phyloP scores from a whole-genome alignment of 2,797 vertebrate species.

The Hydrophis major region DNA sequence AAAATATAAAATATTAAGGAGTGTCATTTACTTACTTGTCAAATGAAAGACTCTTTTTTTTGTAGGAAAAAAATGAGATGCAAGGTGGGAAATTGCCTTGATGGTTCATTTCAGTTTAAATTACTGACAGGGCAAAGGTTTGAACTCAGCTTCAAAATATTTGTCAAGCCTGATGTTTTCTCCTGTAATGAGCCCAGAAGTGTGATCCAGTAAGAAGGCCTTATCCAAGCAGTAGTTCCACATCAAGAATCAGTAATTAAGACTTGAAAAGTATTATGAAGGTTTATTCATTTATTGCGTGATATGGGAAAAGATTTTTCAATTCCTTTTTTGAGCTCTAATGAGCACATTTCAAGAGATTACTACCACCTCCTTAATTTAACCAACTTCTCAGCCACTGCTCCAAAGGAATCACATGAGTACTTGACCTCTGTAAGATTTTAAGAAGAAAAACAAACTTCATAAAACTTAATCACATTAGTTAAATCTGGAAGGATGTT shows the following conservation, averaged over 20 bases:
- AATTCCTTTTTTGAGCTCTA: conserved; percentile 61
- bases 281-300: conserved; percentile 51
- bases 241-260: conserved; percentile 49
- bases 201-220: conserved; percentile 22
- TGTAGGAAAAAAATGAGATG: background rate
- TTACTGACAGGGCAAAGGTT: conserved; percentile 46
- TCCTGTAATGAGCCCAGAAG: conserved; percentile 18
- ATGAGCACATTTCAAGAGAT: conserved; percentile 70
- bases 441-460: conserved; percentile 90
- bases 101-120: conserved; percentile 38
- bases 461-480: conserved; percentile 94
- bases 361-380: conserved; percentile 63
- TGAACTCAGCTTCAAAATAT: conserved; percentile 53
- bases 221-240: conserved; percentile 39
- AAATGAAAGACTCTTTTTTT: background rate
- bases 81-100: background rate
- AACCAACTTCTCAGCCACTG: conserved; percentile 59
- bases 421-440: conserved; percentile 84
- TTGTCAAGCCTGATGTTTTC: conserved; percentile 28
- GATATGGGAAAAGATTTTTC: conserved; percentile 60
- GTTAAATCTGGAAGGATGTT: conserved; percentile 81
- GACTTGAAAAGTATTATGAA: conserved; percentile 48
- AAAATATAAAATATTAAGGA: background rate
- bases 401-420: conserved; percentile 72
- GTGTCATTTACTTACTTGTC: background rate